Evolutionary conservation across 2,888 invertebrate species (phyloP), one percentile per base, ranked within the genome.

Genomic region (Ptilodon capucinus): DNA sequence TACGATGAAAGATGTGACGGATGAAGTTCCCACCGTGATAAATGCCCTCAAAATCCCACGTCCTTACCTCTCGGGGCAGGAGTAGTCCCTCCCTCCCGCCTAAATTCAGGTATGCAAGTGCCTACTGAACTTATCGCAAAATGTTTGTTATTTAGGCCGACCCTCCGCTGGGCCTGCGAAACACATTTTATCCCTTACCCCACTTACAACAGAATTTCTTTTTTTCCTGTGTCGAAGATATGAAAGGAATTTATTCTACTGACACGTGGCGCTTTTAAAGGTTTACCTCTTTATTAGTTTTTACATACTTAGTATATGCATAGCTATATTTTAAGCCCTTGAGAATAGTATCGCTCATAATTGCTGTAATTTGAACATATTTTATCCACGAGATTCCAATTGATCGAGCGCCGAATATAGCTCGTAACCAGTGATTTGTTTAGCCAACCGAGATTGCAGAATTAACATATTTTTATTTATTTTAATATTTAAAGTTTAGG

Each of bases 341-440:
- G 23, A 9, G 7, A 23, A 4, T 7, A 11, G 21, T 28, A n/a
- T 8, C 8, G n/a, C 7, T n/a, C 2, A 21, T 2, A 21, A 1
- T 7, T 21, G n/a, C n/a, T n/a, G n/a, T n/a, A n/a, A n/a, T n/a
- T n/a, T n/a, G n/a, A n/a, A n/a, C n/a, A n/a, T n/a, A n/a, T n/a
- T n/a, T n/a, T n/a, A n/a, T n/a, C n/a, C n/a, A n/a, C n/a, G n/a
- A n/a, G n/a, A n/a, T n/a, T n/a, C n/a, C n/a, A n/a, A n/a, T n/a
- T n/a, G n/a, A 23, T 7, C 35, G 17, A 44, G 17, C 14, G 44
- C 43, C 48, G 45, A 57, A 64, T 64, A 60, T 56, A 60, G 57
- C 47, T 40, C 43, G 42, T 23, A 54, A 64, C 57, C 56, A 60
- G 60, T 61, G 52, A 70, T 66, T 62, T 57, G 63, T 52, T 54